Conservation (phyloP, 35 echinoderm and acorn worm genomes). For the Holothuria glaberrima region DNA sequence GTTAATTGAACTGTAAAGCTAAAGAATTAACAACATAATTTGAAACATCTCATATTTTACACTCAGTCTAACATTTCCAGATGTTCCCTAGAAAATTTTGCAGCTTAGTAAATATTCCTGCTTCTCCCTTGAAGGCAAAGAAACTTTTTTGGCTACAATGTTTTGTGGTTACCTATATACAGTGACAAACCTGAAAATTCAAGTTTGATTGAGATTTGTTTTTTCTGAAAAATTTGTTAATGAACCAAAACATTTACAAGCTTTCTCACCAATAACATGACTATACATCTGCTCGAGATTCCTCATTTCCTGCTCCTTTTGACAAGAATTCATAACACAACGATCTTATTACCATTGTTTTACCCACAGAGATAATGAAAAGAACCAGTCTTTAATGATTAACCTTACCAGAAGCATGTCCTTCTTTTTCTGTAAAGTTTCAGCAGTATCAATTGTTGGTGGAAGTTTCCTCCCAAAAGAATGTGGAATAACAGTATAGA, state of each 20-base stretch:
- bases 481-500: slow-evolving; percentile 90
- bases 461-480: slow-evolving; percentile 92
- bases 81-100: no score
- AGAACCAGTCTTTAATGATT: not conserved
- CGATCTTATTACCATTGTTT: not conserved
- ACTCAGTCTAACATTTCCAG: no score
- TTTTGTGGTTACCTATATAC: not conserved
- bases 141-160: no score
- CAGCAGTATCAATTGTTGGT: slow-evolving; percentile 69
- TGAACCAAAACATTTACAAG: not conserved
- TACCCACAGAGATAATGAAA: not conserved
- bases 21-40: no score
- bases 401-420: slow-evolving; percentile 89
- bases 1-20: no score
- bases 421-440: slow-evolving; percentile 78
- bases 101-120: no score
- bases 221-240: no score
- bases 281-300: no score
- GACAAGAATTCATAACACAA: not conserved
- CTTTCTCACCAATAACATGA: no score
- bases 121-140: no score
- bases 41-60: no score
- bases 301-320: no score
- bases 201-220: not conserved
- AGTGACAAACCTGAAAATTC: not conserved